phyloP scores from a whole-genome alignment of 2,888 invertebrate genomes.

The Ditula angustiorana region DNA sequence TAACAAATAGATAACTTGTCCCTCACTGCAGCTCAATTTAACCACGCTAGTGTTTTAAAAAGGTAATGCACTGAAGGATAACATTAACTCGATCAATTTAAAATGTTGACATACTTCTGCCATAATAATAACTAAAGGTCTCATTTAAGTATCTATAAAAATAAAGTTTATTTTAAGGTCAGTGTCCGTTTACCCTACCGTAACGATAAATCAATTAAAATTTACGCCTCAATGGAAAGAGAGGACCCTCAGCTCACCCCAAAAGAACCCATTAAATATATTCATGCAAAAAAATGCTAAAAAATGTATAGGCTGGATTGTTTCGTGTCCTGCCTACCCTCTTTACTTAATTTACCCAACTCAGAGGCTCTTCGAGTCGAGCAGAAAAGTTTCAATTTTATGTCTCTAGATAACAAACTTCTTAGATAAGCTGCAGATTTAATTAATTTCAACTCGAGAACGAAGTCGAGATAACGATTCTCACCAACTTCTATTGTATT shows the following conservation, averaged over 20 bases:
- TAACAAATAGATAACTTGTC: too few relatives aligned
- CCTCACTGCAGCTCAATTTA: too few relatives aligned
- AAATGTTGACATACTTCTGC: too few relatives aligned
- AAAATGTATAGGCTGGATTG: slow-evolving; percentile 3
- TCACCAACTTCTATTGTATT: slow-evolving; percentile 51
- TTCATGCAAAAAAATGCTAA: slow-evolving; percentile 16
- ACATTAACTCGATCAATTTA: too few relatives aligned
- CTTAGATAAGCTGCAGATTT: slow-evolving; percentile 61
- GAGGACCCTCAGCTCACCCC: slow-evolving; percentile 2
- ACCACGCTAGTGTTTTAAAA: too few relatives aligned
- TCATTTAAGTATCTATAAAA: neutral
- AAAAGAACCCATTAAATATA: neutral
- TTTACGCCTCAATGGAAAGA: slow-evolving; percentile 5
- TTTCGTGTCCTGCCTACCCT: slow-evolving; percentile 16
- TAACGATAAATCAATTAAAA: slow-evolving; percentile 16
- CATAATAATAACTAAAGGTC: too few relatives aligned
- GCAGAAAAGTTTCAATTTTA: slow-evolving; percentile 49
- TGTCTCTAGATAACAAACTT: slow-evolving; percentile 54
- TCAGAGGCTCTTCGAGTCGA: slow-evolving; percentile 29
- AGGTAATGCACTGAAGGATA: too few relatives aligned
- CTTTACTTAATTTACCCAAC: slow-evolving; percentile 25
- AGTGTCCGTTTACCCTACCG: neutral
- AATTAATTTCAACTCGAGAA: slow-evolving; percentile 64
- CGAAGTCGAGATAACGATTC: slow-evolving; percentile 53
- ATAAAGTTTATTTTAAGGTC: neutral